phyloP scores from a whole-genome alignment of 1,140 invertebrate genomes.

The Cydia fagiglandana region DNA sequence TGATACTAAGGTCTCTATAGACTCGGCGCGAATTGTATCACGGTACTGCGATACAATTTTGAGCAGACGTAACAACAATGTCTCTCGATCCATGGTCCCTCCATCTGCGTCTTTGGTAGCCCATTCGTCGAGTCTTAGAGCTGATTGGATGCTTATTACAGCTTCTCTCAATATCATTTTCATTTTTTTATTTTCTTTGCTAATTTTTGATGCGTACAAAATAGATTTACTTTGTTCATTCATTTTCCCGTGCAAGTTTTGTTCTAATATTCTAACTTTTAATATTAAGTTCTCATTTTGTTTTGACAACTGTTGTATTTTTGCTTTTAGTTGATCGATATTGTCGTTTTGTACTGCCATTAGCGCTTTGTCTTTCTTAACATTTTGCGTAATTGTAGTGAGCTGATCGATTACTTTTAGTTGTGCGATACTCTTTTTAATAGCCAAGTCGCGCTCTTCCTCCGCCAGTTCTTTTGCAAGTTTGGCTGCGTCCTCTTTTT shows the following conservation, averaged over 20 bases:
- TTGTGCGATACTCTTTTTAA: conserved; percentile 78
- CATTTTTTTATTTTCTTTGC: conserved; percentile 78
- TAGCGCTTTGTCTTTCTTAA: conserved; percentile 67
- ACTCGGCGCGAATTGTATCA: conserved; percentile 63
- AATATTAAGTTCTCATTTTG: conserved; percentile 69
- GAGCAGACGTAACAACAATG: conserved; percentile 78
- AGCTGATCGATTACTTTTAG: conserved; percentile 80
- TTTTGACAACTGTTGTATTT: conserved; percentile 68
- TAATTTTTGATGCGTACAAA: conserved; percentile 74
- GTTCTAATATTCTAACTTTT: conserved; percentile 79
- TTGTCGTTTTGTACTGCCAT: conserved; percentile 68
- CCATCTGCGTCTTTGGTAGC: conserved; percentile 55
- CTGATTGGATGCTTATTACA: conserved; percentile 79
- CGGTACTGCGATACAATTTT: conserved; percentile 72
- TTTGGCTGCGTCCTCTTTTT: conserved; percentile 66
- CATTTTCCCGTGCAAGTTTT: conserved; percentile 80
- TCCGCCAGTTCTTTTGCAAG: conserved; percentile 69
- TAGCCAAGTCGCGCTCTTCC: conserved; percentile 74
- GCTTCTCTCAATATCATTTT: conserved; percentile 81
- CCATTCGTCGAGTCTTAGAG: conserved; percentile 79
- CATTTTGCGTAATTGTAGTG: conserved; percentile 73
- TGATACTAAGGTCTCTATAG: conserved; percentile 70
- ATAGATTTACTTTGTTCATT: conserved; percentile 74
- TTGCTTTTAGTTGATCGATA: conserved; percentile 65
- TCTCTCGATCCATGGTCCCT: conserved; percentile 77